These are phyloP conservation scores for Ptycholaimellus sp. DNA, from an alignment of 2,888 invertebrate genomes.

Conservation along the genomic window DNA sequence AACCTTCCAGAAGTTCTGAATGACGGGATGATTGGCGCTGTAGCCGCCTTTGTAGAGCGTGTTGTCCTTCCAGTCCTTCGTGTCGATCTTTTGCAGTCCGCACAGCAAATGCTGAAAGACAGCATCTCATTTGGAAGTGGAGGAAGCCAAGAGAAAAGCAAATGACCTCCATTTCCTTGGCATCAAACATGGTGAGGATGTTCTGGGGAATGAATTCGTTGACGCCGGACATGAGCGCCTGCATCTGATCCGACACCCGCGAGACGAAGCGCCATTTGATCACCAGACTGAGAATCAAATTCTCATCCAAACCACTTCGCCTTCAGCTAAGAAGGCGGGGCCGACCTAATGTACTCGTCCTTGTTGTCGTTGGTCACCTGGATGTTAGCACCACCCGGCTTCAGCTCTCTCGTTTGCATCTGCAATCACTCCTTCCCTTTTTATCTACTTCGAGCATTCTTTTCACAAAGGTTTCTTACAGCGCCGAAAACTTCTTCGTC, in stretches of 20 bases:
- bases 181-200: constrained; percentile 85
- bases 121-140: no score
- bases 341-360: constrained; percentile 78
- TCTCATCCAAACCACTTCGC: neutral
- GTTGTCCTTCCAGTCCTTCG: constrained; percentile 87
- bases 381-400: constrained; percentile 66
- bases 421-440: no score
- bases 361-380: constrained; percentile 77
- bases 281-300: constrained; percentile 45
- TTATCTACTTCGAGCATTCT: no score
- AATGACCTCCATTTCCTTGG: constrained; percentile 61
- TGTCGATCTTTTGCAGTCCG: constrained; percentile 92
- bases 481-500: constrained; percentile 83
- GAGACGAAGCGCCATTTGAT: constrained; percentile 92
- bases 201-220: constrained; percentile 74
- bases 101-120: constrained; percentile 54
- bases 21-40: constrained; percentile 80
- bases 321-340: constrained; percentile 8
- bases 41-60: constrained; percentile 94
- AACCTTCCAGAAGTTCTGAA: no score
- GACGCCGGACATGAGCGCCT: constrained; percentile 74
- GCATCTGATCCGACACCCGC: constrained; percentile 88
- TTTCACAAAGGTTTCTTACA: no score
- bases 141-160: no score
- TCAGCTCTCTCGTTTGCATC: constrained; percentile 68